Evolutionary conservation across 35 echinoderm and acorn worm species (phyloP), one percentile per base, ranked within the genome.

Genomic region (Apostichopus parvimensis): DNA sequence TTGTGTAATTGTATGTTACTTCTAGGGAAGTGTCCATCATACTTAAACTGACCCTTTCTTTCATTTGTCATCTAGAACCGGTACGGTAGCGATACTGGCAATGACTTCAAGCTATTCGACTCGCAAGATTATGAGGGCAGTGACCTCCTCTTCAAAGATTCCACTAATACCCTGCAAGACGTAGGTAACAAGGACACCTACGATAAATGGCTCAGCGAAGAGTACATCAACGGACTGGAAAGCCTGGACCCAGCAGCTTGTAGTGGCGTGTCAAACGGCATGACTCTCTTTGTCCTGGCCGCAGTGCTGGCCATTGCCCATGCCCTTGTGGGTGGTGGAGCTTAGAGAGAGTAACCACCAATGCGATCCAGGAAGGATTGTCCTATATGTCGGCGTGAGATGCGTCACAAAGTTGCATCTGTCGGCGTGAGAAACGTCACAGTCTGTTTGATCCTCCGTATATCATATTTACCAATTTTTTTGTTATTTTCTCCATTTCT

Each of bases 91-190:
- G 81, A 86, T 14, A 77, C 4, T 45, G 83, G 70, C n/a, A 45
- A 8, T 58, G 83, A 6, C 3, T 94, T 94, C 72, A 78, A 88
- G 73, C 90, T 94, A 22, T 94, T 94, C 55, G 89, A 86, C 15
- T 91, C 89, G 4, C 68, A 11, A 8, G 78, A 60, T 9, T 94
- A 94, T 28, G 34, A 22, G 14, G 92, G 92, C 8, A 84, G 61
- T 6, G 83, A 94, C 55, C 84, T 94, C 55, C 78, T 94, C 14
- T 94, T 94, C 73, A 94, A 91, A 52, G 93, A 94, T 55, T 84
- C 80, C 56, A 94, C 93, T 5, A 4, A 28, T 1, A 78, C 66
- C 7, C 73, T 94, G 68, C 53, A 52, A 6, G 60, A 87, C 13
- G 93, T 94, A 0, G 93, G 93, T 6, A 77, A 94, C 22, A 59